Percentiles rank a stretch among this genome's conserved stretches.
Evolutionary conservation across 2,113 vertebrate species (phyloP).

Genomic region (Puma concolor): DNA sequence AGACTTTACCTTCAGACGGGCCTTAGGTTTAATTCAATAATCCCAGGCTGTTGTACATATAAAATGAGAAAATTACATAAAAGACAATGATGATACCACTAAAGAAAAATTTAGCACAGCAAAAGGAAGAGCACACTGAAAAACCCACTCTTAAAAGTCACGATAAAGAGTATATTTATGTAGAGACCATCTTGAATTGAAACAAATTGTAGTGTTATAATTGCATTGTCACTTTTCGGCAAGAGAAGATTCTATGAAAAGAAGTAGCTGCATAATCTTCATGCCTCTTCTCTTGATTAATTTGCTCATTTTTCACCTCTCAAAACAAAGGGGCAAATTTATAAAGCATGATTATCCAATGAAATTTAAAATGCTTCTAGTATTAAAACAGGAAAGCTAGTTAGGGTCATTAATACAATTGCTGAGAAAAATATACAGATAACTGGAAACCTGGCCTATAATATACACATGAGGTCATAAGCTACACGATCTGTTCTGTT

Average conservation of each 20-base stretch:
- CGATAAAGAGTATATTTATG: background rate
- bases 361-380: background rate
- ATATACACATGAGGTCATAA: background rate
- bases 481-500: background rate
- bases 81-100: slow-evolving; percentile 60
- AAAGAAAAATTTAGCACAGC: slow-evolving; percentile 49
- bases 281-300: slow-evolving; percentile 46
- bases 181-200: slow-evolving; percentile 2
- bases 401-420: background rate
- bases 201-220: slow-evolving; percentile 3
- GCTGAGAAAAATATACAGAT: background rate
- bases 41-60: slow-evolving; percentile 87
- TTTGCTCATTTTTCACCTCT: background rate
- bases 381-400: background rate
- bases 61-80: slow-evolving; percentile 83
- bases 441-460: background rate
- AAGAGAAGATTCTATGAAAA: background rate
- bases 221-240: slow-evolving; percentile 49
- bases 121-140: slow-evolving; percentile 32
- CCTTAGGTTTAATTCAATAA: slow-evolving; percentile 86
- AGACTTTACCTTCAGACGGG: slow-evolving; percentile 87
- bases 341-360: background rate
- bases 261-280: slow-evolving; percentile 53
- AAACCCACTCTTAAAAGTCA: background rate
- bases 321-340: background rate